Evolutionary conservation across 2,113 vertebrate species (phyloP).

Genomic region (Zosterops borbonicus): DNA sequence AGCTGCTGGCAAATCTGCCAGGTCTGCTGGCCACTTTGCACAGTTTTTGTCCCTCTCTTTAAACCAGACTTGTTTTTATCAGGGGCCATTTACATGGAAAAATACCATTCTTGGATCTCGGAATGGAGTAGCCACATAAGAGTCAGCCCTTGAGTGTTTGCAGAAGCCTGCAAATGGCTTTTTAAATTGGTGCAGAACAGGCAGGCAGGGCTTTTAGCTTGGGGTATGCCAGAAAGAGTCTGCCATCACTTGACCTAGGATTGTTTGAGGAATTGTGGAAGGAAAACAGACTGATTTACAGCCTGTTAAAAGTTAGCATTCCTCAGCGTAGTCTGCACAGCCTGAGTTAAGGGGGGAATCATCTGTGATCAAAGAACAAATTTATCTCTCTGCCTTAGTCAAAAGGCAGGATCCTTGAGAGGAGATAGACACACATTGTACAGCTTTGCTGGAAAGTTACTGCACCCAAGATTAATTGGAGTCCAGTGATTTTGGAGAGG

Average conservation of each 20-base stretch:
- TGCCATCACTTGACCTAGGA: background rate
- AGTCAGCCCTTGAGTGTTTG: background rate
- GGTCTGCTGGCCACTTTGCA: background rate
- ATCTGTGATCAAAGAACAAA: slow-evolving; percentile 3
- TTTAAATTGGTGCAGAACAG: background rate
- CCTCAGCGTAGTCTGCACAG: background rate
- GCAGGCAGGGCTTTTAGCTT: background rate
- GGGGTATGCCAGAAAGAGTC: background rate
- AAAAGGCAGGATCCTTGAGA: background rate
- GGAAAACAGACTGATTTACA: slow-evolving; percentile 7
- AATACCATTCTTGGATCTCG: background rate
- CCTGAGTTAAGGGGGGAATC: background rate
- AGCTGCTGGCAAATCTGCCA: background rate
- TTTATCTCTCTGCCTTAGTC: background rate
- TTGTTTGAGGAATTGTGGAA: slow-evolving; percentile 3
- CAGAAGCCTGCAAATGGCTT: background rate
- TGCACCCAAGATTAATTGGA: background rate
- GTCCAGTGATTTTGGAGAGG: background rate
- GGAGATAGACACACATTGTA: background rate
- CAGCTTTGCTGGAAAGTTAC: background rate
- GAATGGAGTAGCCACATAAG: background rate
- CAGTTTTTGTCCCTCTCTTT: background rate
- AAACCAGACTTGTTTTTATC: background rate
- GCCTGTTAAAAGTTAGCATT: slow-evolving; percentile 5
- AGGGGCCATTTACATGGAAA: background rate